These are phyloP conservation scores for Bombus sibiricus DNA, from an alignment of 1,140 invertebrate species.

Conservation along the genomic window DNA sequence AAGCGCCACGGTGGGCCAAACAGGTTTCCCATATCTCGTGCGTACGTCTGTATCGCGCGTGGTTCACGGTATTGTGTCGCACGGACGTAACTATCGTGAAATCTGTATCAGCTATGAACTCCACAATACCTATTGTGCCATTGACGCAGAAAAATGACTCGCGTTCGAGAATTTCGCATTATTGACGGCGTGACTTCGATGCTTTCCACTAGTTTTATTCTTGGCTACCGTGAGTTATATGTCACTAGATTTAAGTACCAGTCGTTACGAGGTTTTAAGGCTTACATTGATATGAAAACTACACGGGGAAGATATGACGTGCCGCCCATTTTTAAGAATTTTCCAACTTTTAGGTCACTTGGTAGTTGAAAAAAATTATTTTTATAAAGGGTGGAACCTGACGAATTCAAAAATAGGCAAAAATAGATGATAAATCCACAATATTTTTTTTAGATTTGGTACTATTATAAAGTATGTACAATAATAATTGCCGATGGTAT, in stretches of 20 bases:
- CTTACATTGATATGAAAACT: no score
- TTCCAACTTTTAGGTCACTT: no score
- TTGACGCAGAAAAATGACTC: neutral
- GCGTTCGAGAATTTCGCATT: neutral
- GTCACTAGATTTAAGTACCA: neutral
- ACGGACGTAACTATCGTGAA: neutral
- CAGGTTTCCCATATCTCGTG: conserved; percentile 22
- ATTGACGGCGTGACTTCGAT: neutral
- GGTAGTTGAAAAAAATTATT: no score
- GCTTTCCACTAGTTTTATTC: neutral
- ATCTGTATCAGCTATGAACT: neutral
- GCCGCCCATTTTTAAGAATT: no score
- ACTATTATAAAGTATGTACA: no score
- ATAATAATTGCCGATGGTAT: no score
- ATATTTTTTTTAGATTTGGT: no score
- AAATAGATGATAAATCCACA: no score
- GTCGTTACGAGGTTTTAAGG: no score
- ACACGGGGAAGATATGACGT: no score
- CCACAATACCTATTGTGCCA: neutral
- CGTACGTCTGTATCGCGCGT: neutral
- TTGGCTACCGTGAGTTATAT: neutral
- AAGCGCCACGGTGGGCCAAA: neutral
- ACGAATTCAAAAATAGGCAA: no score
- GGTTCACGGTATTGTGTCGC: neutral
- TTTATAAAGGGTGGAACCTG: no score